Conservation (phyloP, 1,140 invertebrate species). For the Diorhabda elongata region DNA sequence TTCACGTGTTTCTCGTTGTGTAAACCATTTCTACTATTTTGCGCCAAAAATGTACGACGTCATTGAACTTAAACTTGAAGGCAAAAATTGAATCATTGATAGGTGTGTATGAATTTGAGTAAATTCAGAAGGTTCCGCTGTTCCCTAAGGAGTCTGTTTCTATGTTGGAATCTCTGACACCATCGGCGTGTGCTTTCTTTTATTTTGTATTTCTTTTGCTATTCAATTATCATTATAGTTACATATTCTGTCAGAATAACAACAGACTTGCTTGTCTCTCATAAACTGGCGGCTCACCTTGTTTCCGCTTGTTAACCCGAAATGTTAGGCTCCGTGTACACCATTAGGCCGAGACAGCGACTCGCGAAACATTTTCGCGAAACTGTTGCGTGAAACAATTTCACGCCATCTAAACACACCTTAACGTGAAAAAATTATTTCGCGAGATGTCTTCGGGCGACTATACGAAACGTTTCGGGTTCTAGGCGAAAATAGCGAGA, state of each 20-base stretch:
- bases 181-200: slow-evolving; percentile 5
- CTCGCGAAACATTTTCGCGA: not conserved
- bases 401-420: not conserved
- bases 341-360: too few relatives aligned
- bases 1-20: too few relatives aligned
- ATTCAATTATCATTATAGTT: slow-evolving; percentile 4
- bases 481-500: too few relatives aligned
- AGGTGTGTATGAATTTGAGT: too few relatives aligned
- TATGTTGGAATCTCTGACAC: slow-evolving; percentile 6
- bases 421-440: too few relatives aligned
- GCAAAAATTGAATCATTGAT: too few relatives aligned
- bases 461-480: too few relatives aligned
- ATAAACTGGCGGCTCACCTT: not conserved
- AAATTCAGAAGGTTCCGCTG: not conserved
- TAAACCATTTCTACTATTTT: too few relatives aligned
- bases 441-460: too few relatives aligned
- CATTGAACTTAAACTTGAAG: too few relatives aligned
- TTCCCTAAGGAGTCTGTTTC: not conserved
- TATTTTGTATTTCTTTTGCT: slow-evolving; percentile 8
- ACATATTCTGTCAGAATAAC: slow-evolving; percentile 1
- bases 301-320: not conserved
- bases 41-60: too few relatives aligned
- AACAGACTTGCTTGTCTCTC: not conserved
- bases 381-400: slow-evolving; percentile 5
- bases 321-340: not conserved